phyloP scores from a whole-genome alignment of 2,888 invertebrate species.

The Dryococelus australis region DNA sequence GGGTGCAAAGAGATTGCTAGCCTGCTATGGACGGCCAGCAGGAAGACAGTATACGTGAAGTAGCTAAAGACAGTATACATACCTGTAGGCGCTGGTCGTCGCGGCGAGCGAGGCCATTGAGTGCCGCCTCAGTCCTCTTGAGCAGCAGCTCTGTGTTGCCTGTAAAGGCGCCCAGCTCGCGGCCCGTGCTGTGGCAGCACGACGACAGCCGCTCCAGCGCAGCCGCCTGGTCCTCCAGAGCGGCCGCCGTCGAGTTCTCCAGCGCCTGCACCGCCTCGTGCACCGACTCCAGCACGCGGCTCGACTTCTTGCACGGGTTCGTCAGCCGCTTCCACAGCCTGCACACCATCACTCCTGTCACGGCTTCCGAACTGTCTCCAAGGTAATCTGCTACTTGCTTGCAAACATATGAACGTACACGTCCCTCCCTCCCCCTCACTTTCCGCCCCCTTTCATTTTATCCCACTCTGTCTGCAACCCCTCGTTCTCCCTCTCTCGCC shows the following conservation, averaged over 20 bases:
- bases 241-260: slow-evolving; percentile 53
- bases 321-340: slow-evolving; percentile 52
- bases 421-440: too few species aligned
- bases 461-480: too few species aligned
- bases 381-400: too few species aligned
- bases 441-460: too few species aligned
- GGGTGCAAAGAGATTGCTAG: too few species aligned
- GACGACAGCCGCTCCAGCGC: slow-evolving; percentile 47
- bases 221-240: slow-evolving; percentile 49
- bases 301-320: slow-evolving; percentile 52
- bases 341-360: neutral
- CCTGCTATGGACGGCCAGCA: too few species aligned
- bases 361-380: too few species aligned
- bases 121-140: slow-evolving; percentile 54
- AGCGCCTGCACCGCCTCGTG: slow-evolving; percentile 52
- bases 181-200: slow-evolving; percentile 53
- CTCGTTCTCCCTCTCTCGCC: too few species aligned
- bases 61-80: neutral
- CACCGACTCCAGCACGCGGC: slow-evolving; percentile 55
- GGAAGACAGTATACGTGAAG: too few species aligned
- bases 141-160: slow-evolving; percentile 55
- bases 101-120: slow-evolving; percentile 42
- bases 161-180: slow-evolving; percentile 54
- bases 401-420: too few species aligned
- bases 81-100: slow-evolving; percentile 34